phyloP scores from a whole-genome alignment of 2,113 vertebrate species.

The Triplophysa dalaica region DNA sequence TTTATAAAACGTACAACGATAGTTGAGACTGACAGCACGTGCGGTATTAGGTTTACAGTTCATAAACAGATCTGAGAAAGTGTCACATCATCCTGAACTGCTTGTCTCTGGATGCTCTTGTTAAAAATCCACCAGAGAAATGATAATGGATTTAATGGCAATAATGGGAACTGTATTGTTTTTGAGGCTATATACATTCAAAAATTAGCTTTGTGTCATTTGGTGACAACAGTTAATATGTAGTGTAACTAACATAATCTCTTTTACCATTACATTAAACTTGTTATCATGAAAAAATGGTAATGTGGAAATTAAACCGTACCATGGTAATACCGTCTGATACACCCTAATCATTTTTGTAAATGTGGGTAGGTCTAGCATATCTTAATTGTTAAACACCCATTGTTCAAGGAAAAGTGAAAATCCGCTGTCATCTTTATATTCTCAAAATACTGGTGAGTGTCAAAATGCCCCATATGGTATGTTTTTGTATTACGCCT shows the following conservation, averaged over 20 bases:
- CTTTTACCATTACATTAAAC: no score
- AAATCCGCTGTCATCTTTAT: not conserved
- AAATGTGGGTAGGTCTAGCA: not conserved
- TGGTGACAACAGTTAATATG: no score
- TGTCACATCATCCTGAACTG: conserved; percentile 23
- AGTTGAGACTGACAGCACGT: not conserved
- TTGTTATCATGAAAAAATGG: no score
- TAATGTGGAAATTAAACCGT: no score
- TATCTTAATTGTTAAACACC: conserved; percentile 29
- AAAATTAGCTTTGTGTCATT: no score
- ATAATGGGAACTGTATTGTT: no score
- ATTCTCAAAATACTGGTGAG: conserved; percentile 42
- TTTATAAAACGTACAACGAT: not conserved
- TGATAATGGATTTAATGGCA: no score
- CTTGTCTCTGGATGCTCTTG: not conserved
- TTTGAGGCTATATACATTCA: no score
- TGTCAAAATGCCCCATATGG: not conserved
- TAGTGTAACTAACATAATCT: no score
- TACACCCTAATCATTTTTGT: not conserved
- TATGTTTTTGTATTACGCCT: not conserved
- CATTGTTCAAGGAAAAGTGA: conserved; percentile 32
- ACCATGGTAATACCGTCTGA: not conserved
- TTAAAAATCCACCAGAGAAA: no score
- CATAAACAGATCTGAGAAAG: conserved; percentile 10
- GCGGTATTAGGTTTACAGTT: not conserved